Conservation (phyloP, 2,888 invertebrate species). For the Marasmarcha lunaedactyla region DNA sequence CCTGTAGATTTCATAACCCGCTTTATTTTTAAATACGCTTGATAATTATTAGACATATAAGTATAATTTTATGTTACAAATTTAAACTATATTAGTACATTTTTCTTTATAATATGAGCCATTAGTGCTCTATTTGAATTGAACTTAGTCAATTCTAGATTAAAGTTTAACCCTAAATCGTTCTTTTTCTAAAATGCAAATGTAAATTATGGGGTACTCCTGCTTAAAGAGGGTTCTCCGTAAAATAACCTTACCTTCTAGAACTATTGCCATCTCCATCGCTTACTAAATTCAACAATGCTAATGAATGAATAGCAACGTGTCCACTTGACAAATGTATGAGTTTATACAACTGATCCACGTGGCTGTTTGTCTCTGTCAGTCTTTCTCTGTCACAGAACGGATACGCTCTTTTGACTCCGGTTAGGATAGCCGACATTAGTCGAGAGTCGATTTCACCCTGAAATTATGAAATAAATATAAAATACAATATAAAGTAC, state of each 20-base stretch:
- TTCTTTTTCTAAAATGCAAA: too few species aligned
- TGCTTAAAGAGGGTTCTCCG: too few species aligned
- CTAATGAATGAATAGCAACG: conserved; percentile 63
- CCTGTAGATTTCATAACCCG: too few species aligned
- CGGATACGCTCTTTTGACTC: conserved; percentile 86
- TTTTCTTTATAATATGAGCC: too few species aligned
- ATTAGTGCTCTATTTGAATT: too few species aligned
- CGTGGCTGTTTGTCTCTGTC: conserved; percentile 68
- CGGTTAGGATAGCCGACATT: conserved; percentile 82
- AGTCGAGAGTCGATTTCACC: conserved; percentile 83
- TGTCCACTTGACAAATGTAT: conserved; percentile 80
- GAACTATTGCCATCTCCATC: conserved; percentile 56
- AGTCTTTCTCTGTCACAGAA: conserved; percentile 76
- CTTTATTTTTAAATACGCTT: too few species aligned
- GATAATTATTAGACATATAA: too few species aligned
- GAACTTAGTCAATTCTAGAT: too few species aligned
- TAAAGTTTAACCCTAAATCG: too few species aligned
- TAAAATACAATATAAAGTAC: not conserved
- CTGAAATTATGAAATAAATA: conserved; percentile 21
- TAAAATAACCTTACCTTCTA: conserved; percentile 74
- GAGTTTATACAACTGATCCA: conserved; percentile 80
- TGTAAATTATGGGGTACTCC: too few species aligned
- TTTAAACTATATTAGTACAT: too few species aligned
- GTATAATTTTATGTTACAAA: too few species aligned
- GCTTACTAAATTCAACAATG: conserved; percentile 62